phyloP scores from a whole-genome alignment of 2,797 vertebrate genomes.

The Limosa lapponica region DNA sequence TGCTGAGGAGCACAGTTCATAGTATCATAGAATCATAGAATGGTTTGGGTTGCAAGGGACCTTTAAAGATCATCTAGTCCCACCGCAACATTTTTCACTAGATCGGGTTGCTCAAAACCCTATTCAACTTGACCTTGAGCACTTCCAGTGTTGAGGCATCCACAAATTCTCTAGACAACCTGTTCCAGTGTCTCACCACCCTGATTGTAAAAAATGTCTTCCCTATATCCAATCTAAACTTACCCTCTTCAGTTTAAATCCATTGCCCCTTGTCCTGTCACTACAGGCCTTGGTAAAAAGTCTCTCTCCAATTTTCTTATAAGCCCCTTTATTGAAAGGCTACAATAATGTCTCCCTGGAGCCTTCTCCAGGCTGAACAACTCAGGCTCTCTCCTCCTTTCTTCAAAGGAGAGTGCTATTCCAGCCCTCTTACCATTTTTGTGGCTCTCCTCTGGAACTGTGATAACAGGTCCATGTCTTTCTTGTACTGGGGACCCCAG shows the following conservation, averaged over 20 bases:
- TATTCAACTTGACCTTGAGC: background rate
- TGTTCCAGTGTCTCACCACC: background rate
- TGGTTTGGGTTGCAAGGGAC: background rate
- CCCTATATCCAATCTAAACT: background rate
- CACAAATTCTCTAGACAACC: background rate
- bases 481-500: background rate
- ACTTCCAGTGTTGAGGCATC: background rate
- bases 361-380: background rate
- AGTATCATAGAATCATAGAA: background rate
- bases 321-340: background rate
- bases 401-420: background rate
- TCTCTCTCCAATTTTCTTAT: background rate
- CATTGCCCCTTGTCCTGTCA: background rate
- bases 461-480: background rate
- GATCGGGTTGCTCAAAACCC: background rate
- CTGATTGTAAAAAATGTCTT: background rate
- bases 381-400: background rate
- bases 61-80: background rate
- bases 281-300: background rate
- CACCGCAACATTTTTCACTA: background rate
- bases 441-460: background rate
- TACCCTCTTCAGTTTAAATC: background rate
- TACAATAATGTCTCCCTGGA: background rate
- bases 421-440: background rate
- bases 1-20: background rate